Conservation (phyloP, 2,797 vertebrate species). For the Falco columbarius region DNA sequence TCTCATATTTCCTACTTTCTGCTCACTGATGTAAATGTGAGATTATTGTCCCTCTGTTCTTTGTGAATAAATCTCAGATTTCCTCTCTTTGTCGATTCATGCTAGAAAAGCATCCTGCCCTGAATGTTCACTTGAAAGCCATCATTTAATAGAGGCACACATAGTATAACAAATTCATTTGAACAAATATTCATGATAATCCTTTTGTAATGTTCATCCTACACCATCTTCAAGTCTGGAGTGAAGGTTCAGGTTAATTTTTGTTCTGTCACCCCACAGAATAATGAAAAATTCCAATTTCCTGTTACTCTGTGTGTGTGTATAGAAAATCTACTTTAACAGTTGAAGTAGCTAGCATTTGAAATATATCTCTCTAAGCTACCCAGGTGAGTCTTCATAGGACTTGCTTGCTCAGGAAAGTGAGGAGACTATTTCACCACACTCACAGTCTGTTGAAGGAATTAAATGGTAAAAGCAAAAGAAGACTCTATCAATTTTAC, state of each 20-base stretch:
- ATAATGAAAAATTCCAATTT: neutral
- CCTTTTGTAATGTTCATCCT: neutral
- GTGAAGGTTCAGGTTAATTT: neutral
- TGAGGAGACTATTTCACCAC: neutral
- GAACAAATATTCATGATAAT: neutral
- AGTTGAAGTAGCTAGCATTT: constrained; percentile 20
- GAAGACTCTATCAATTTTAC: neutral
- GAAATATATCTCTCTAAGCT: neutral
- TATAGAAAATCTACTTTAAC: constrained; percentile 26
- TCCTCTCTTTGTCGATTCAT: neutral
- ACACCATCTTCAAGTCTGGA: neutral
- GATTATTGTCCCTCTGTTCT: neutral
- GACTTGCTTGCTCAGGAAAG: neutral
- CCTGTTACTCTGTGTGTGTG: neutral
- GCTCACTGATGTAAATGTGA: neutral
- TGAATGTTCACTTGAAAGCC: neutral
- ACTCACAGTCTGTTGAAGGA: neutral
- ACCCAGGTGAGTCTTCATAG: neutral
- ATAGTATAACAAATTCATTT: neutral
- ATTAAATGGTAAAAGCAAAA: constrained; percentile 6
- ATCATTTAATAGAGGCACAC: neutral
- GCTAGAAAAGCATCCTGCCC: neutral
- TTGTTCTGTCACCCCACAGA: neutral
- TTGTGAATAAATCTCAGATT: neutral
- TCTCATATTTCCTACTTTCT: neutral